Conservation (phyloP, 2,797 vertebrate species). For the Tapera naevia region DNA sequence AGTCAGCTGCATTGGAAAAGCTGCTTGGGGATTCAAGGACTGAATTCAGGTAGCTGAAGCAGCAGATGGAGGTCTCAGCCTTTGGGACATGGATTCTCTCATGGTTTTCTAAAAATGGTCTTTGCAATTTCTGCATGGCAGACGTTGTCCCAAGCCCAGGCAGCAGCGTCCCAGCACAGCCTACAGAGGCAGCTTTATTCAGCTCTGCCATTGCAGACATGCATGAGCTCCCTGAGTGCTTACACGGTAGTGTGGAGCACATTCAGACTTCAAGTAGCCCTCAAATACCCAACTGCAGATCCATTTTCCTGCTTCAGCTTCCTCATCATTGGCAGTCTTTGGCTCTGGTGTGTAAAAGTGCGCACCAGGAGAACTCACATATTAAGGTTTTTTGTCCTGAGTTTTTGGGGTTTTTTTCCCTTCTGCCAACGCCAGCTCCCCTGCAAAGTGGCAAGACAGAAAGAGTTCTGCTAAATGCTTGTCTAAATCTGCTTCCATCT, state of each 20-base stretch:
- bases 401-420: neutral
- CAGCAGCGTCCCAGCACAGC: neutral
- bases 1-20: neutral
- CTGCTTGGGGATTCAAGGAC: neutral
- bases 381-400: neutral
- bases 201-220: neutral
- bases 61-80: neutral
- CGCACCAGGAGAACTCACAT: neutral
- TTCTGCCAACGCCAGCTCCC: neutral
- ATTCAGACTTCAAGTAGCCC: neutral
- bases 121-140: neutral
- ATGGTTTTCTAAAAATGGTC: neutral
- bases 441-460: neutral
- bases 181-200: neutral
- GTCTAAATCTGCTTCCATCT: neutral
- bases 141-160: neutral
- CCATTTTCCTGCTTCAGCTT: neutral
- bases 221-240: rapidly evolving
- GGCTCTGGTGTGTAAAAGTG: neutral
- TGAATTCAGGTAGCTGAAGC: neutral
- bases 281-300: neutral
- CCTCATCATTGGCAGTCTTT: neutral
- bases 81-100: neutral
- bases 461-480: neutral
- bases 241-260: rapidly evolving